Percentiles rank a stretch among this genome's conserved stretches.
Evolutionary conservation across 2,888 invertebrate genomes (phyloP).

Genomic region (Leptinotarsa tumamoca): DNA sequence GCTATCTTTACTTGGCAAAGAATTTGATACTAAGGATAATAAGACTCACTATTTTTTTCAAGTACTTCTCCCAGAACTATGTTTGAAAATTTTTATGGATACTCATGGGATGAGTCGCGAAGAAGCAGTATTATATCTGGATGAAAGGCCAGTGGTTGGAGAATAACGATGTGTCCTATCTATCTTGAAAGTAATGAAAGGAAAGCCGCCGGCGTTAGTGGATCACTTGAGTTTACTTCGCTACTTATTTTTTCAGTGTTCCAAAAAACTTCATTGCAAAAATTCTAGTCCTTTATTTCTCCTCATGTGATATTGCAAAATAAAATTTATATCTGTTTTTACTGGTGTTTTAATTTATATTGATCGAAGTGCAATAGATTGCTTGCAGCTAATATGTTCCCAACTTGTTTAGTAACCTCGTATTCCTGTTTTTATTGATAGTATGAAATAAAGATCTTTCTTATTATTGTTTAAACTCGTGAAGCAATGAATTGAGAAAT

Average conservation of each 20-base stretch:
- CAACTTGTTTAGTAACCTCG: too few relatives aligned
- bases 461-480: too few relatives aligned
- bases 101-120: constrained; percentile 52
- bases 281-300: not conserved
- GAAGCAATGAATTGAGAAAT: too few relatives aligned
- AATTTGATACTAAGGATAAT: constrained; percentile 53
- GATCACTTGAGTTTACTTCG: too few relatives aligned
- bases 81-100: constrained; percentile 60
- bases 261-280: not conserved
- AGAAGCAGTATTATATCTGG: constrained; percentile 54
- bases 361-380: not conserved
- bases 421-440: too few relatives aligned
- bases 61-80: constrained; percentile 60
- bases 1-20: constrained; percentile 48
- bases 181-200: too few relatives aligned
- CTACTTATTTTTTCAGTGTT: not conserved
- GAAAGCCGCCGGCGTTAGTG: too few relatives aligned
- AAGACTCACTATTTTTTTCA: constrained; percentile 57
- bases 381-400: too few relatives aligned
- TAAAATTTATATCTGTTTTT: not conserved
- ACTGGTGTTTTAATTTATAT: not conserved
- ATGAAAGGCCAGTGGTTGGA: constrained; percentile 48
- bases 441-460: too few relatives aligned
- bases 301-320: not conserved
- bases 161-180: not conserved